phyloP scores from a whole-genome alignment of 2,113 vertebrate genomes.

The Setophaga petechia region DNA sequence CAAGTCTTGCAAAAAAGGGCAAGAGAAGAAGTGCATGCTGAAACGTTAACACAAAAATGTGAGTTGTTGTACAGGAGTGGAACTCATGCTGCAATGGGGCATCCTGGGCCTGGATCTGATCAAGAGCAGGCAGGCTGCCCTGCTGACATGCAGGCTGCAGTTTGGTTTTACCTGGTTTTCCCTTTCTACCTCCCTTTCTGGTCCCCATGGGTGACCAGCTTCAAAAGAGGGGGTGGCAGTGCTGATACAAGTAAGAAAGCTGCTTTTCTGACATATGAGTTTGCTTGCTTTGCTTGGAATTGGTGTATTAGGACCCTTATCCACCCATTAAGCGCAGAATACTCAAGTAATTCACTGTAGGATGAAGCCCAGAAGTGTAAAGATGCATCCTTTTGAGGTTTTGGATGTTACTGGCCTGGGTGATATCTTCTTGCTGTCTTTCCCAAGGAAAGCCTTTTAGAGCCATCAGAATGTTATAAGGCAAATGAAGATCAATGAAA shows the following conservation, averaged over 20 bases:
- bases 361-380: neutral
- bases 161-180: neutral
- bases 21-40: neutral
- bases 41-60: neutral
- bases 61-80: neutral
- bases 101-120: neutral
- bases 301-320: neutral
- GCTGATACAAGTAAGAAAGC: neutral
- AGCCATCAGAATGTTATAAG: neutral
- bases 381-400: neutral
- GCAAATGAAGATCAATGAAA: neutral
- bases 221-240: neutral
- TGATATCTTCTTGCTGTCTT: neutral
- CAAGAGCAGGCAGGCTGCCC: neutral
- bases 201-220: neutral
- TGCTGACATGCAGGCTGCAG: rapidly evolving
- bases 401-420: neutral
- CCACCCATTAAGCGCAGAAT: neutral
- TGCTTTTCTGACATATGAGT: neutral
- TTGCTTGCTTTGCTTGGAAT: neutral
- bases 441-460: neutral
- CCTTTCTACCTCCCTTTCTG: neutral
- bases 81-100: rapidly evolving
- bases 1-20: neutral
- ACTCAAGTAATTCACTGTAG: neutral